Evolutionary conservation across 2,888 invertebrate genomes (phyloP), one percentile per base, ranked within the genome.

Genomic region (Luffia ferchaultella): DNA sequence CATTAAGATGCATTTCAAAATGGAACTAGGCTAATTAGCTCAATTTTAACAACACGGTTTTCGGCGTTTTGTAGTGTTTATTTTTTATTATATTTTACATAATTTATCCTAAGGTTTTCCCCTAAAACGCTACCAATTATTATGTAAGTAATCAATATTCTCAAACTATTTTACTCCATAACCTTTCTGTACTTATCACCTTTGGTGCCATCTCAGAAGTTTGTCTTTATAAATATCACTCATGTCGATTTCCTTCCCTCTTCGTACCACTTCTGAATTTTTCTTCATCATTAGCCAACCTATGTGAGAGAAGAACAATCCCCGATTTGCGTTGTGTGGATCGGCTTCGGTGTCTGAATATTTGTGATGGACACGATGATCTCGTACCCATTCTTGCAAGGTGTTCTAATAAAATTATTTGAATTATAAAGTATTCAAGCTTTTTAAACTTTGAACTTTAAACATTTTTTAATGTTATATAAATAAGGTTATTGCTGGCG

Each of bases 231-330:
- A 78, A 49, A 96, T 86, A 67, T 96, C 95, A 40, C 88, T 89
- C 70, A 94, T 70, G 61, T 95, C 93, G 56, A 95, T 86, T 52
- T 87, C 86, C 56, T 90, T 89, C 47, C 95, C 95, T 61, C 91
- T 90, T 16, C 76, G 79, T 54, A 86, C 86, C 12, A 96, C 93
- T 58, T 92, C 90, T 0, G 90, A 90, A 64, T 95, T 95, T 70
- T 96, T 95, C 60, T 88, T 88, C 70, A 89, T 87, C 68, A 95
- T 76, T 41, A 96, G 77, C 96, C 96, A 96, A 43, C 96, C 96
- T 55, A 95, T 87, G 71, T 96, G 96, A 0, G 95, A 87, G 76
- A 95, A 96, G 85, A 95, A 95, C 70, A 96, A 90, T 1, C 96
- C 96, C 20, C 93, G 84, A 49, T 80, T 90, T 0, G 93, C 91